Percentiles rank a stretch among this genome's conserved stretches.
These are phyloP conservation scores for Aldrovandia affinis DNA, from an alignment of 2,797 vertebrate species.

Conservation along the genomic window DNA sequence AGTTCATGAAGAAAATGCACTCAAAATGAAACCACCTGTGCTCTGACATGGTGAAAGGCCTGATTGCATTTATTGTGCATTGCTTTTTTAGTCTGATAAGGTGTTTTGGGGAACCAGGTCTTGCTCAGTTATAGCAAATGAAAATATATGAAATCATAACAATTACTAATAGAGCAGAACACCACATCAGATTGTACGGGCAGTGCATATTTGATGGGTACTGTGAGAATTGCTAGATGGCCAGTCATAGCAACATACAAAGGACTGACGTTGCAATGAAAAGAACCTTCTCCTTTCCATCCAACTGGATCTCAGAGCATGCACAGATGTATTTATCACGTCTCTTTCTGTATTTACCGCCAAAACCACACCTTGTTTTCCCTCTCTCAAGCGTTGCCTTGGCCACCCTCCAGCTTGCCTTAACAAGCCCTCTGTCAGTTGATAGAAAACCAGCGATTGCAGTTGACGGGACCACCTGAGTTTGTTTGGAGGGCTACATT, in stretches of 20 bases:
- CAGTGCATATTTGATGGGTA: background rate
- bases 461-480: constrained; percentile 51
- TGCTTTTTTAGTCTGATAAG: background rate
- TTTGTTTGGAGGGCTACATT: constrained; percentile 18
- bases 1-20: background rate
- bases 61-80: background rate
- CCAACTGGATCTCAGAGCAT: constrained; percentile 4
- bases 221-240: background rate
- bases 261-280: background rate
- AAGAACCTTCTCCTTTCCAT: background rate
- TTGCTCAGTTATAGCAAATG: background rate
- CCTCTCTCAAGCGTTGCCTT: background rate
- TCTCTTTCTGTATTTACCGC: constrained; percentile 16
- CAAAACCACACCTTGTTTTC: background rate
- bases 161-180: background rate
- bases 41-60: background rate
- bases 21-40: background rate
- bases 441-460: constrained; percentile 32
- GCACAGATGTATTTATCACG: constrained; percentile 3
- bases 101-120: background rate
- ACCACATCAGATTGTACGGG: background rate
- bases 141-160: background rate
- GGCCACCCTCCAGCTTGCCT: constrained; percentile 36
- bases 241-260: background rate
- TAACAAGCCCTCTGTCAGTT: constrained; percentile 42